Base-by-base conservation (phyloP, 1,140 invertebrate species). In the Linepithema humile region DNA sequence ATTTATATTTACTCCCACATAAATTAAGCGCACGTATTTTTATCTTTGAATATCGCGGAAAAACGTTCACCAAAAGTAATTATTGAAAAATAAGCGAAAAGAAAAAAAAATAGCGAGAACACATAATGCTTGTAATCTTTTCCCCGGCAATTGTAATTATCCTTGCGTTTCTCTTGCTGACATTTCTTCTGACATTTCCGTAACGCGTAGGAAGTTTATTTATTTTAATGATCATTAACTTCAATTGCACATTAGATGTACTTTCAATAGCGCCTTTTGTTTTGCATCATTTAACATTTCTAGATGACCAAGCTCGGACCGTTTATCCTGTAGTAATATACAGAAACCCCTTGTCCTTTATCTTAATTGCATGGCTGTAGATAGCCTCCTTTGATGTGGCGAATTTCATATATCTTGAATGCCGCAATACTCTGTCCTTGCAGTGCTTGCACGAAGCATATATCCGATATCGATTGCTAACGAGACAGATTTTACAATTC, bases 301-400 rank as follows among this genome's bases (percentile, higher is more conserved):
- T n/a, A 43, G 23, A 12, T 17, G 15, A 74, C n/a, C 40, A 59
- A 59, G 59, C 12, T 40, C 70, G 29, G 9, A 35, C 3, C 53
- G 5, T 53, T 29, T 20, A 12, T 20, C 48, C 69, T 72, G 53
- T 55, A 17, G 48, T 32, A 38, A 53, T 55, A 72, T n/a, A n/a
- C n/a, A n/a, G n/a, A n/a, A n/a, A n/a, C n/a, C n/a, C n/a, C n/a
- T n/a, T n/a, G n/a, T n/a, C n/a, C n/a, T n/a, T n/a, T n/a, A n/a
- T n/a, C n/a, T n/a, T n/a, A n/a, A 72, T 72, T 72, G 53, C 12
- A 23, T 23, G 4, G 20, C n/a, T 10, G 53, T 35, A 17, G 20
- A 10, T 57, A 73, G 23, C 57, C n/a, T 74, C 53, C 53, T 59
- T 59, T 74, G 50, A 73, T 59, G 70, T 29, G 35, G 53, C 10